phyloP scores from a whole-genome alignment of 2,888 invertebrate genomes.

The Epinotia bilunana region DNA sequence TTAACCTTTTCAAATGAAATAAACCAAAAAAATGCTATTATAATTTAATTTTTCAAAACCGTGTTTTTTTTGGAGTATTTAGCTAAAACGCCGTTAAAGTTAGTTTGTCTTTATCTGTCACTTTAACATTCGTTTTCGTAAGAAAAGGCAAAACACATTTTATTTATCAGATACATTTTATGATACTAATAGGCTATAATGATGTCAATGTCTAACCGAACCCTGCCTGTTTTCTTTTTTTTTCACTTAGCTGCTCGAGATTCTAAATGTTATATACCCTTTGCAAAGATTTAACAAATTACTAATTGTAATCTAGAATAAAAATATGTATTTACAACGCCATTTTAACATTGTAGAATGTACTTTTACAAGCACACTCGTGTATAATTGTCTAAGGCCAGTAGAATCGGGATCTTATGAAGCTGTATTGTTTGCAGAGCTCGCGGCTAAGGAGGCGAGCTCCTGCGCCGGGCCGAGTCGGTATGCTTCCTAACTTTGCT shows the following conservation, averaged over 20 bases:
- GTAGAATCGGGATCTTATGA: slow-evolving; percentile 59
- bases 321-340: neutral
- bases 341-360: neutral
- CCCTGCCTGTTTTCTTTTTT: no score
- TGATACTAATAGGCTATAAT: no score
- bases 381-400: neutral
- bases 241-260: no score
- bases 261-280: no score
- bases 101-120: neutral
- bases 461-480: slow-evolving; percentile 57
- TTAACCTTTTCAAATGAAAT: no score
- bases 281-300: no score
- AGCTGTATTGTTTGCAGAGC: slow-evolving; percentile 81
- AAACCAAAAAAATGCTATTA: no score
- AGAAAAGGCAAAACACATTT: neutral
- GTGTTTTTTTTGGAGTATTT: no score
- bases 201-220: no score
- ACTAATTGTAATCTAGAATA: no score
- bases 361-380: neutral
- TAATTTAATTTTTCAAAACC: no score
- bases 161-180: no score
- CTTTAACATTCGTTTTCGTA: neutral
- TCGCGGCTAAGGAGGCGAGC: slow-evolving; percentile 64
- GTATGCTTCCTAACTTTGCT: slow-evolving; percentile 60
- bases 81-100: neutral